Evolutionary conservation across 2,888 invertebrate species (phyloP).

Genomic region (Hydroisotoma schaefferi): DNA sequence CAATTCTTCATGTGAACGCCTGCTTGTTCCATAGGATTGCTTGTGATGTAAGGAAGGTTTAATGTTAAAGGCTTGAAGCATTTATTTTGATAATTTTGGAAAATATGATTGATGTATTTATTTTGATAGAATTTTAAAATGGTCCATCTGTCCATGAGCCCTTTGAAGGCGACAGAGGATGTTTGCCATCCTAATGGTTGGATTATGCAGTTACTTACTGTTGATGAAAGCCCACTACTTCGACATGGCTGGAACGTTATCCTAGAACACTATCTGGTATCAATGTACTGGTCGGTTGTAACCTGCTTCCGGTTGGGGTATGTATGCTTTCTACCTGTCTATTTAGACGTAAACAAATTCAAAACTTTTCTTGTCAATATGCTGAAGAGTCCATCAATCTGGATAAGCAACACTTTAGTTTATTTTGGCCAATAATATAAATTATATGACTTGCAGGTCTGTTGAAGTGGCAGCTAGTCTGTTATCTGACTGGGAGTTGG

Average conservation of each 20-base stretch:
- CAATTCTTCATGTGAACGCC: slow-evolving; percentile 38
- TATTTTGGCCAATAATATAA: no score
- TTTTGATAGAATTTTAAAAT: slow-evolving; percentile 31
- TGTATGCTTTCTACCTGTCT: no score
- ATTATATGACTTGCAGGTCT: neutral
- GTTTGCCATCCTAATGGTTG: slow-evolving; percentile 33
- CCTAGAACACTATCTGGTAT: slow-evolving; percentile 37
- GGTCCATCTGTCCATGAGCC: slow-evolving; percentile 44
- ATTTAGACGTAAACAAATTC: no score
- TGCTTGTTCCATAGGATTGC: slow-evolving; percentile 46
- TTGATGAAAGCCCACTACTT: neutral
- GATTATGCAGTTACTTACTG: slow-evolving; percentile 13
- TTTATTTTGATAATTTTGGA: slow-evolving; percentile 8
- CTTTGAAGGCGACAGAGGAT: slow-evolving; percentile 38
- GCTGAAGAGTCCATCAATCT: no score
- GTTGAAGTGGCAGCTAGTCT: slow-evolving; percentile 26
- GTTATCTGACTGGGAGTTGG: slow-evolving; percentile 26
- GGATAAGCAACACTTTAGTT: no score
- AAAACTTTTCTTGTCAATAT: no score
- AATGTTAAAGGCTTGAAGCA: no score
- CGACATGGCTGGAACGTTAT: neutral
- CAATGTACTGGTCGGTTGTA: slow-evolving; percentile 40
- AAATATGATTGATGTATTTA: no score
- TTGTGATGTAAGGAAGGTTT: slow-evolving; percentile 29
- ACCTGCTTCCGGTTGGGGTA: slow-evolving; percentile 42